phyloP scores from a whole-genome alignment of 2,113 vertebrate species.

The Turnix velox region DNA sequence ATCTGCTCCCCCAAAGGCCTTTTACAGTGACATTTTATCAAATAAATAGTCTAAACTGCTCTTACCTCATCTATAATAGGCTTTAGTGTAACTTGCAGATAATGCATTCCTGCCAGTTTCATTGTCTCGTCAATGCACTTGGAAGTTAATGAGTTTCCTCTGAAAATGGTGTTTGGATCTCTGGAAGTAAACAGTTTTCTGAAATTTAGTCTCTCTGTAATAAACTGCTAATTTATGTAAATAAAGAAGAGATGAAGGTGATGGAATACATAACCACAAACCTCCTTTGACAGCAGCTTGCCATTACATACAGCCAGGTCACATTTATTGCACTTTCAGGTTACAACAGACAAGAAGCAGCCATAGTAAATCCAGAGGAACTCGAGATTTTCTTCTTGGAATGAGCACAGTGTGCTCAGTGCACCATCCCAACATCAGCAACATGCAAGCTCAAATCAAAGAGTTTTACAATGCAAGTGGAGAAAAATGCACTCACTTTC shows the following conservation, averaged over 20 bases:
- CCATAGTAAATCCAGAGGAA: neutral
- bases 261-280: neutral
- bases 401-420: neutral
- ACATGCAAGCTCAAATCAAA: neutral
- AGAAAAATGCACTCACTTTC: neutral
- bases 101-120: conserved; percentile 98
- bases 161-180: conserved; percentile 98
- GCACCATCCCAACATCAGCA: neutral
- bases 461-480: neutral
- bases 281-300: neutral
- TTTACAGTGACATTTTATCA: neutral
- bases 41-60: neutral
- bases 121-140: conserved; percentile 99
- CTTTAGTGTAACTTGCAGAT: conserved; percentile 94
- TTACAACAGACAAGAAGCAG: neutral
- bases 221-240: neutral
- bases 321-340: neutral
- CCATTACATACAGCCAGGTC: neutral
- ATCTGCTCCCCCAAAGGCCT: neutral
- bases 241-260: neutral
- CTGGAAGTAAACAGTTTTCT: conserved; percentile 70
- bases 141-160: conserved; percentile 94
- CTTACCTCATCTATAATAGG: conserved; percentile 94
- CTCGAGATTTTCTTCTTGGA: neutral
- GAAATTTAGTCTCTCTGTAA: neutral